A percentile compares a stretch with the other conserved stretches of the same genome.
These are phyloP conservation scores for Choristoneura fumiferana DNA, from an alignment of 1,140 invertebrate species.

Conservation along the genomic window DNA sequence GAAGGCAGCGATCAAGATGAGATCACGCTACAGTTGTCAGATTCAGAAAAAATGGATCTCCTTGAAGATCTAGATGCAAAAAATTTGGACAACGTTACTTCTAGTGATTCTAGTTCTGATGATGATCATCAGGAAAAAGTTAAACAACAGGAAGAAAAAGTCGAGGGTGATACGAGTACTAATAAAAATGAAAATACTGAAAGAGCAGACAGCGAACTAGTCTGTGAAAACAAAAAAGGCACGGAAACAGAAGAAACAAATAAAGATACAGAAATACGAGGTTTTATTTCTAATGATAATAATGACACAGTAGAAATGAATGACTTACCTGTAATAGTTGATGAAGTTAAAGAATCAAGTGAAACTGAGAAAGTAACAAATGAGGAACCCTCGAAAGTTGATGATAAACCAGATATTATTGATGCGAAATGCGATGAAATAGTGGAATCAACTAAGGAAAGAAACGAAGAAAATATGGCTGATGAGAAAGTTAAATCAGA, in stretches of 20 bases:
- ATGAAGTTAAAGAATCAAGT: not conserved
- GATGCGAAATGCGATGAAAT: not conserved
- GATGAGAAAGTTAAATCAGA: not conserved
- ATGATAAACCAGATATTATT: too few relatives aligned
- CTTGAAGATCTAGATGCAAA: slow-evolving; percentile 64
- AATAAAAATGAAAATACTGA: too few relatives aligned
- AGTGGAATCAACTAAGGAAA: not conserved
- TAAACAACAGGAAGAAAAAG: not conserved
- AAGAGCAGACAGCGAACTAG: too few relatives aligned
- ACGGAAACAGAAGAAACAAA: not conserved
- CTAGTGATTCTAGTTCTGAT: slow-evolving; percentile 33
- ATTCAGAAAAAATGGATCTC: slow-evolving; percentile 75
- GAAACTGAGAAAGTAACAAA: not conserved
- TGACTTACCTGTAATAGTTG: not conserved
- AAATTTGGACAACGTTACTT: slow-evolving; percentile 40
- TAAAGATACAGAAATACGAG: not conserved
- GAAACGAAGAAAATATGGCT: not conserved
- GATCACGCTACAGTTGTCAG: slow-evolving; percentile 70
- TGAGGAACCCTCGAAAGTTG: too few relatives aligned
- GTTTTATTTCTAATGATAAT: not conserved
- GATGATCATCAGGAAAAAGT: slow-evolving; percentile 25
- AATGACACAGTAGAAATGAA: not conserved
- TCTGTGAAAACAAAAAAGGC: not conserved
- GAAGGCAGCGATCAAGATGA: slow-evolving; percentile 68
- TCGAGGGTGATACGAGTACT: not conserved